Conservation (phyloP, 2,113 vertebrate species). For the Leucosticte australis region DNA sequence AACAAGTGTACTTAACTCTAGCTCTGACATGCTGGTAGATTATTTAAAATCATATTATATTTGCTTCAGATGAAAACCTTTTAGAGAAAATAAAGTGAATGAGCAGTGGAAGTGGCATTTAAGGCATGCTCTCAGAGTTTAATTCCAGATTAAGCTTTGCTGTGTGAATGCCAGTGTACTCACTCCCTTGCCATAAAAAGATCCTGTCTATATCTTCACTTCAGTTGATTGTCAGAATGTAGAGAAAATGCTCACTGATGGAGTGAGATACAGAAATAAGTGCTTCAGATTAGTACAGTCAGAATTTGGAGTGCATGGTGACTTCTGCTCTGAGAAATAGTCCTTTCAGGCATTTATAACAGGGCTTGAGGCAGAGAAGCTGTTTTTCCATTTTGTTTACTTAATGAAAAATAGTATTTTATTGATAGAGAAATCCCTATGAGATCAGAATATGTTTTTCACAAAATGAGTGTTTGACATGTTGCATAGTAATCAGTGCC, state of each 20-base stretch:
- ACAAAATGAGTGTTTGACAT: neutral
- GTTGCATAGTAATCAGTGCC: rapidly evolving
- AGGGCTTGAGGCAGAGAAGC: neutral
- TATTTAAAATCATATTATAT: neutral
- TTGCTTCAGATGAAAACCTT: neutral
- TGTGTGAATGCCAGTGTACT: slow-evolving; percentile 24
- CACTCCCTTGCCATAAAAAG: neutral
- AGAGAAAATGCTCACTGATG: slow-evolving; percentile 1
- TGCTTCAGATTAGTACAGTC: slow-evolving; percentile 5
- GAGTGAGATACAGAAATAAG: neutral
- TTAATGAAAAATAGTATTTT: neutral
- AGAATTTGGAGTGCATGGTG: neutral
- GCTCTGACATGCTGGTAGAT: neutral
- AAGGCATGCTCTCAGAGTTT: neutral
- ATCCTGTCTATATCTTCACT: slow-evolving; percentile 2
- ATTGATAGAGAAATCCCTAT: neutral
- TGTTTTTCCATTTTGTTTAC: neutral
- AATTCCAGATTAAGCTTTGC: slow-evolving; percentile 55
- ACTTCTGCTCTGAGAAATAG: neutral
- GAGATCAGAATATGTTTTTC: neutral
- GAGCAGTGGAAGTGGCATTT: neutral
- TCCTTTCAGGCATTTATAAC: neutral
- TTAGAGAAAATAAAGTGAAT: neutral
- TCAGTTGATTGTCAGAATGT: slow-evolving; percentile 29
- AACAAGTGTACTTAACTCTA: neutral